Evolutionary conservation across 2,797 vertebrate species (phyloP).

Genomic region (Limosa lapponica): DNA sequence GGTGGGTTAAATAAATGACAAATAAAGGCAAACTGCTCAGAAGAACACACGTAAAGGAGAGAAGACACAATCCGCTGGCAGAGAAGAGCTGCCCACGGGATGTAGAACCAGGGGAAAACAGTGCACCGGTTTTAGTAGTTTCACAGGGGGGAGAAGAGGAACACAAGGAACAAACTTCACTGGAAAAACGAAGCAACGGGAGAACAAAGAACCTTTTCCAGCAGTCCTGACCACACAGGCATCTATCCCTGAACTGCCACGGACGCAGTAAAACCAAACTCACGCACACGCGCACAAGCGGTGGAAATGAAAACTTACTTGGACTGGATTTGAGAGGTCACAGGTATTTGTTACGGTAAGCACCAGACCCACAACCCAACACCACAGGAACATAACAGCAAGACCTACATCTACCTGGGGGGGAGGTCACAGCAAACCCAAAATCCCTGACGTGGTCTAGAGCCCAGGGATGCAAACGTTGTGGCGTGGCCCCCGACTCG

Average conservation of each 20-base stretch:
- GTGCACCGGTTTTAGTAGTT: background rate
- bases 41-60: background rate
- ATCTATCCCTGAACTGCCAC: background rate
- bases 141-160: background rate
- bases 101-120: background rate
- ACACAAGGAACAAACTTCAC: background rate
- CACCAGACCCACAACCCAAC: background rate
- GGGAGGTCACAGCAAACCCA: background rate
- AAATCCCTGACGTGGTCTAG: background rate
- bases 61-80: background rate
- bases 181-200: background rate
- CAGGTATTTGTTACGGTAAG: background rate
- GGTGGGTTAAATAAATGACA: background rate
- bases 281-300: rapidly evolving
- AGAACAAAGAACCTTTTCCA: background rate
- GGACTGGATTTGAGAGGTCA: background rate
- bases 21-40: background rate
- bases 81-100: background rate
- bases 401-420: background rate
- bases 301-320: background rate
- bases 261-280: background rate
- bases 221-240: background rate
- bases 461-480: background rate
- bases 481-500: background rate
- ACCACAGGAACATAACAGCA: background rate